Conservation (phyloP, 2,113 vertebrate species). For the Ophiodon elongatus region DNA sequence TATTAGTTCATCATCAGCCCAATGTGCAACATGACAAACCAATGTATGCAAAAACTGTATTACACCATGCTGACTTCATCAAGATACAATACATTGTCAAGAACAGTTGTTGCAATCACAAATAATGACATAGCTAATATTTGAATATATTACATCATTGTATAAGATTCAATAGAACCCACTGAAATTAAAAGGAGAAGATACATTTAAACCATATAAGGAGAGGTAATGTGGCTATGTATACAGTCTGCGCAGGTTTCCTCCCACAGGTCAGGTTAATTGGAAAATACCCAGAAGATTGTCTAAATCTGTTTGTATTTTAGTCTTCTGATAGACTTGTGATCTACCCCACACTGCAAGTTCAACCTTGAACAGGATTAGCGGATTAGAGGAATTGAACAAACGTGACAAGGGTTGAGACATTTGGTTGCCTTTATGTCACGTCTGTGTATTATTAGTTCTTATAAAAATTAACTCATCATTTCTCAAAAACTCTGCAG, state of each 20-base stretch:
- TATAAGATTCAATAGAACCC: neutral
- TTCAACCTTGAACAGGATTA: slow-evolving; percentile 36
- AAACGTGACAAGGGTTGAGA: slow-evolving; percentile 19
- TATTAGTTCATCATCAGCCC: neutral
- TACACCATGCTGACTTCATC: neutral
- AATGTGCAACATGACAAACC: neutral
- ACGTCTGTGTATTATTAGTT: slow-evolving; percentile 14
- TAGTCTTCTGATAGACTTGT: neutral
- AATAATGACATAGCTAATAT: neutral
- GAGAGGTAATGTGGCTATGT: neutral
- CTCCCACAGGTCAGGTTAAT: neutral
- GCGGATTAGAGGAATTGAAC: slow-evolving; percentile 19
- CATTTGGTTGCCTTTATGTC: neutral
- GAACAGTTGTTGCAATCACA: neutral
- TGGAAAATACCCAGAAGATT: neutral
- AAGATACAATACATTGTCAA: neutral
- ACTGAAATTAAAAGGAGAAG: neutral
- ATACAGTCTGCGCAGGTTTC: neutral
- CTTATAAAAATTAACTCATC: slow-evolving; percentile 26
- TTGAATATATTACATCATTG: neutral
- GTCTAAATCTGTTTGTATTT: neutral
- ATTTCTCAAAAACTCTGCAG: slow-evolving; percentile 10
- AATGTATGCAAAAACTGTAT: neutral
- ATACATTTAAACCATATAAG: neutral
- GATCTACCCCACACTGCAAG: neutral